phyloP scores from a whole-genome alignment of 2,113 vertebrate genomes.

The Melanerpes aurifrons region DNA sequence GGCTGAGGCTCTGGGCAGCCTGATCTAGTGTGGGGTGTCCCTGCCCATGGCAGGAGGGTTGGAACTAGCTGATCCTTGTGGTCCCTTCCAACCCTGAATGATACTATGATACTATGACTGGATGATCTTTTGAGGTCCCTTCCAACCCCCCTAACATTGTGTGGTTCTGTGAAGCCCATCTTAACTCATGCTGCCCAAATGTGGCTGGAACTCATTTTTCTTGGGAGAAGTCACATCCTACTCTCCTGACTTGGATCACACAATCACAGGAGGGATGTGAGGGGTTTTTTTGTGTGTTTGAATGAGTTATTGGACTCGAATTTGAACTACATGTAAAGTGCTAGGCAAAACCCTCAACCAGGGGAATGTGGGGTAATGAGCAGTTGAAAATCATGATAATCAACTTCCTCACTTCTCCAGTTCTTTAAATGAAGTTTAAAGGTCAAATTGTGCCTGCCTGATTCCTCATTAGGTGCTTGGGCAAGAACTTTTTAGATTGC shows the following conservation, averaged over 20 bases:
- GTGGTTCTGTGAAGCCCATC: background rate
- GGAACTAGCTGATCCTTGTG: too few relatives aligned
- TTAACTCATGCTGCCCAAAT: background rate
- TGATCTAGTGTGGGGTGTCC: too few relatives aligned
- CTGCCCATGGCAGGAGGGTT: too few relatives aligned
- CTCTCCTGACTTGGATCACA: background rate
- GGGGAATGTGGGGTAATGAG: background rate
- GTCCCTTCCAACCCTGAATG: too few relatives aligned
- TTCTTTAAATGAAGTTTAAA: background rate
- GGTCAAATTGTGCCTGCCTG: fast-evolving
- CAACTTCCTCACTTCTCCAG: background rate
- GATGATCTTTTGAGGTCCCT: too few relatives aligned
- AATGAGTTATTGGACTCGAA: background rate
- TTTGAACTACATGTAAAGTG: background rate
- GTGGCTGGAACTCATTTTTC: background rate
- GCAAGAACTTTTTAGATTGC: background rate
- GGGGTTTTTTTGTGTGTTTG: background rate
- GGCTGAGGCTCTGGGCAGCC: too few relatives aligned
- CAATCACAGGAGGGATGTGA: background rate
- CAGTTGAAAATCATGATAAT: background rate
- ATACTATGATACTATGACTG: too few relatives aligned
- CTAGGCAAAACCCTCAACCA: background rate
- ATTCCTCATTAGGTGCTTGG: background rate
- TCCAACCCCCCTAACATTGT: too few relatives aligned
- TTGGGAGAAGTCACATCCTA: background rate